phyloP scores from a whole-genome alignment of 2,113 vertebrate genomes.

The Haemorhous mexicanus region DNA sequence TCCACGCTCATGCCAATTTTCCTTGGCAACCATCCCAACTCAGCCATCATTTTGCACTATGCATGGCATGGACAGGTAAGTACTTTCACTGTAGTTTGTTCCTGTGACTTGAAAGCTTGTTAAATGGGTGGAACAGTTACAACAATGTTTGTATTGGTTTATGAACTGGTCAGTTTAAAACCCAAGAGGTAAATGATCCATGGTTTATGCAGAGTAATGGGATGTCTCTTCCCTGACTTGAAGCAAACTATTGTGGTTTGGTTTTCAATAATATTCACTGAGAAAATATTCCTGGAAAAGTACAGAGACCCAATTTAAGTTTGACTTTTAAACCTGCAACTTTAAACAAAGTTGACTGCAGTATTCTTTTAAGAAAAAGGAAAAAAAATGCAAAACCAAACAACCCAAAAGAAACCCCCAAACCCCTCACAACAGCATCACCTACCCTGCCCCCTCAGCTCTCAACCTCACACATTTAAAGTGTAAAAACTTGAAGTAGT shows the following conservation, averaged over 20 bases:
- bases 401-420: neutral
- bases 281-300: neutral
- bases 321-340: neutral
- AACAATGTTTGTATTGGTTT: neutral
- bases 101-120: neutral
- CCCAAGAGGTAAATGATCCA: neutral
- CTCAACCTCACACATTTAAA: neutral
- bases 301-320: neutral
- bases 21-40: slow-evolving; percentile 98
- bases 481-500: neutral
- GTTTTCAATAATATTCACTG: neutral
- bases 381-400: neutral
- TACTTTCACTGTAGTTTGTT: neutral
- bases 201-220: neutral
- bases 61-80: slow-evolving; percentile 98
- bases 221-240: neutral
- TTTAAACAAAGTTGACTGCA: neutral
- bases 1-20: slow-evolving; percentile 99
- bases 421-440: neutral
- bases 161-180: neutral
- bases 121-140: neutral
- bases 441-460: accelerated
- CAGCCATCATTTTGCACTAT: slow-evolving; percentile 99
- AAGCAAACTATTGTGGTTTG: neutral
- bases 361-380: neutral